phyloP scores from a whole-genome alignment of 2,113 vertebrate species.

The Dicaeum eximium region DNA sequence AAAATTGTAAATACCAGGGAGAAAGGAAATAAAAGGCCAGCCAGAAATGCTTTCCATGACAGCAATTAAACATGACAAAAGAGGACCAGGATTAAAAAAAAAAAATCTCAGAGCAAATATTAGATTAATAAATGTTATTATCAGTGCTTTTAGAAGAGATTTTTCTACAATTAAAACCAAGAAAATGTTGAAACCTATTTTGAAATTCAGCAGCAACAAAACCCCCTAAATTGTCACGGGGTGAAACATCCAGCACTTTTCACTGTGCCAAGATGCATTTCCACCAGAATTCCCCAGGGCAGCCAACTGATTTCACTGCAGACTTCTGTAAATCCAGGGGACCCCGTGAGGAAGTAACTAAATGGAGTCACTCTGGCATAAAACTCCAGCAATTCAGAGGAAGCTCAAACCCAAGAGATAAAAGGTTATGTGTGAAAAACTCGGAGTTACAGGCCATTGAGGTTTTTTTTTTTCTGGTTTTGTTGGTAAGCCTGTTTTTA shows the following conservation, averaged over 20 bases:
- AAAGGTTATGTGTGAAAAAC: conserved; percentile 3
- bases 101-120: not conserved
- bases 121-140: not conserved
- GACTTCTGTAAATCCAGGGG: not conserved
- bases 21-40: not conserved
- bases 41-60: not conserved
- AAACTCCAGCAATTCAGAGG: not conserved
- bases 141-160: not conserved
- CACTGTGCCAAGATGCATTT: not conserved
- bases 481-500: not conserved
- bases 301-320: not conserved
- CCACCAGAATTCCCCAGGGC: not conserved
- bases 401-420: not conserved
- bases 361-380: not conserved
- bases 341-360: not conserved
- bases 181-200: not conserved
- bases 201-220: not conserved
- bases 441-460: not conserved
- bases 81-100: not conserved
- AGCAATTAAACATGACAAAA: not conserved
- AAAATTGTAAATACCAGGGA: not conserved
- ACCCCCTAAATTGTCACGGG: not conserved
- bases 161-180: not conserved
- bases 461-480: not conserved
- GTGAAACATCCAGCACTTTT: not conserved